A percentile compares a stretch with the other conserved stretches of the same genome.
Conservation (phyloP, 2,797 vertebrate species). For the Pangasius krempfi region DNA sequence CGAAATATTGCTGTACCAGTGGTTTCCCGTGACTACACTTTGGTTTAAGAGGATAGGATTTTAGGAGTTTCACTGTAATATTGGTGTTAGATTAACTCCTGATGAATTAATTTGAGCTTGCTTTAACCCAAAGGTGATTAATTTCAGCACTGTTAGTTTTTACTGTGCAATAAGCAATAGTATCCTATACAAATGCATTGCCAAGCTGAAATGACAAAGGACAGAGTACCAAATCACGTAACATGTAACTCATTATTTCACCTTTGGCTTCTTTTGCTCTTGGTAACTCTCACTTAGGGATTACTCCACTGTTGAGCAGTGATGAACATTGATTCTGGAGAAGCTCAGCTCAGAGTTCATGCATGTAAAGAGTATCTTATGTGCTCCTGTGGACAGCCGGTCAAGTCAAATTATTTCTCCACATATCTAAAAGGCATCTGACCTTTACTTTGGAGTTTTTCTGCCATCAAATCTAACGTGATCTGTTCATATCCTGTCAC, state of each 20-base stretch:
- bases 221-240: background rate
- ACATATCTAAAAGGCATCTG: slow-evolving; percentile 6
- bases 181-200: background rate
- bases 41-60: background rate
- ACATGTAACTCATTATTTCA: background rate
- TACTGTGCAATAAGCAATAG: background rate
- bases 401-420: background rate
- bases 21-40: background rate
- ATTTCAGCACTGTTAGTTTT: background rate
- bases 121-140: background rate
- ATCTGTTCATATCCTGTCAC: slow-evolving; percentile 11
- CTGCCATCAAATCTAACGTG: background rate
- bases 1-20: background rate
- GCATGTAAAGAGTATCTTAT: background rate
- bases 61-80: background rate
- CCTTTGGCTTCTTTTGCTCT: background rate
- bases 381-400: background rate
- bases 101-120: background rate
- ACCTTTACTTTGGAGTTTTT: slow-evolving; percentile 1
- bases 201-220: background rate
- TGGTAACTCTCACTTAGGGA: background rate
- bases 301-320: background rate
- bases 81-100: background rate
- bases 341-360: background rate
- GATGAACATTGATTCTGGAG: background rate